Base-by-base conservation (phyloP, 92 coral and sea anemone species). In the Ricordea florida region DNA sequence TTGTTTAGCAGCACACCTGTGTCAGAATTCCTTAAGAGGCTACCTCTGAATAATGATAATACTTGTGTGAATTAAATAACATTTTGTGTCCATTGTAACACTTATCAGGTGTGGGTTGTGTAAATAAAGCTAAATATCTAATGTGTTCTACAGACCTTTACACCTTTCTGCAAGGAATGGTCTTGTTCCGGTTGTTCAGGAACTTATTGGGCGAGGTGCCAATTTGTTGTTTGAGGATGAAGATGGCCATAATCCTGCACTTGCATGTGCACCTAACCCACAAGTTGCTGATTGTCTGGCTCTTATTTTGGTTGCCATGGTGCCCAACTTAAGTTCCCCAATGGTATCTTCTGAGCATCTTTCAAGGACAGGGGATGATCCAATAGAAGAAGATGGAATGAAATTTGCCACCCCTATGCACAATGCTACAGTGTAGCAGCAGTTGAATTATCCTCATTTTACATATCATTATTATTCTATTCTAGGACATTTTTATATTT, bases 141-240 rank as follows among this genome's bases (percentile, higher is more conserved):
- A n/a, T n/a, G n/a, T n/a, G n/a, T 40, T 65, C 34, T 33, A 42
- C 61, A 94, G 98, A 44, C 93, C 98, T 10, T 72, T 94, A 14
- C 98, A 94, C 78, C 61, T 94, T 55, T 87, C 98, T n/a, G 97
- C 98, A 11, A 78, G 81, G 46, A 89, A 94, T 44, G 98, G 98
- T 9, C 62, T 94, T 76, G 93, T 88, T 1, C 92, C 97, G 10
- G 97, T 94, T 38, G 98, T 94, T 18, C 96, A 94, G 62, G 98
- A 92, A 32, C 96, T 94, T 17, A 64, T 94, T 53, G 65, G 89
- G 29, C 78, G 97, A 44, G 98, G 98, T 34, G 84, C 96, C 47
- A 90, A 86, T 69, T 91, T 94, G 35, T 75, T 94, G 24, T 89
- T 87, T 13, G 97, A 91, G 76, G 98, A 94, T 34, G 98, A 92